Percentiles rank a stretch among this genome's conserved stretches.
Conservation (phyloP, 2,888 invertebrate species). For the Hemaris fuciformis region DNA sequence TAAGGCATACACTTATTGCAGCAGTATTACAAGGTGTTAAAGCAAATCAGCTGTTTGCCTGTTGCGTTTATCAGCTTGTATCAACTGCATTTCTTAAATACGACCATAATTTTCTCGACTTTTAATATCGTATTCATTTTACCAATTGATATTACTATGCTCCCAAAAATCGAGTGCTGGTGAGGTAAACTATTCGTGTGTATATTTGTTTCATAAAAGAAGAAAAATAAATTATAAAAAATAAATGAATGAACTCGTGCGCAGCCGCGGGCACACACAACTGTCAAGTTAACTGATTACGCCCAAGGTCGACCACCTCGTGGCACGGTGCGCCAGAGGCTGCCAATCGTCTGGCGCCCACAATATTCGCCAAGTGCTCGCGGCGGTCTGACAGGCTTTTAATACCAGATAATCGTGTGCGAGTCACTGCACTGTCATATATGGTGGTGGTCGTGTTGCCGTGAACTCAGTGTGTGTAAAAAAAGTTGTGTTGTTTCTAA, state of each 20-base stretch:
- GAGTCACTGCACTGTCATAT: not conserved
- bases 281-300: conserved; percentile 8
- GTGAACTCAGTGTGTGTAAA: not conserved
- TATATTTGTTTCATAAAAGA: not conserved
- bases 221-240: not conserved
- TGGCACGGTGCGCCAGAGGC: conserved; percentile 21
- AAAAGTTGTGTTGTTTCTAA: not conserved
- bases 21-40: too few species aligned
- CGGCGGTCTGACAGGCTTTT: conserved; percentile 37
- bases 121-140: too few species aligned
- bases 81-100: too few species aligned
- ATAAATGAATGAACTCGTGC: not conserved
- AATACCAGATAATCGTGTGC: conserved; percentile 13
- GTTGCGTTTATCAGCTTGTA: too few species aligned
- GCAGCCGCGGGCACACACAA: conserved; percentile 1
- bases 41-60: too few species aligned
- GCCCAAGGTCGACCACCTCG: conserved; percentile 29
- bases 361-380: conserved; percentile 70
- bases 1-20: too few species aligned
- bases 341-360: conserved; percentile 30
- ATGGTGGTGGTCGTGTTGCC: not conserved
- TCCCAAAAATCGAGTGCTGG: too few species aligned
- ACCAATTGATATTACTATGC: too few species aligned
- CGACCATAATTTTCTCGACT: too few species aligned
- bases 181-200: too few species aligned